Evolutionary conservation across 2,797 vertebrate genomes (phyloP).

Genomic region (Urophycis tenuis): DNA sequence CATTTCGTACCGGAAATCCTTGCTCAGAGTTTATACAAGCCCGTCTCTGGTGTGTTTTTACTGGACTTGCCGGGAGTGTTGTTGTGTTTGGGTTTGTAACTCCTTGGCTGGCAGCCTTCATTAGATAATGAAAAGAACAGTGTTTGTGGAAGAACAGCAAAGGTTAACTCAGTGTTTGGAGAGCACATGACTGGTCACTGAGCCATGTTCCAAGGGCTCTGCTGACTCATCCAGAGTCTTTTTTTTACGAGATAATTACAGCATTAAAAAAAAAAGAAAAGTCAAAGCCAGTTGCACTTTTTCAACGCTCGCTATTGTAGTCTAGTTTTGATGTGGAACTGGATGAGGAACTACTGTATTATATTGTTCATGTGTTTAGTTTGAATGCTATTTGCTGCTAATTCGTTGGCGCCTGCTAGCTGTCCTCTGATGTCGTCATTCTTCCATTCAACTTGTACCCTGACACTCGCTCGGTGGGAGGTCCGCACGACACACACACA

Average conservation of each 20-base stretch:
- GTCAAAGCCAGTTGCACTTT: neutral
- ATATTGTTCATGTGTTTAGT: neutral
- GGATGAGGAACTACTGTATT: neutral
- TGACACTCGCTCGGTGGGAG: constrained; percentile 4
- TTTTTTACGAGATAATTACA: constrained; percentile 6
- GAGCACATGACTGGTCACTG: constrained; percentile 40
- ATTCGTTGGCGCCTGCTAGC: neutral
- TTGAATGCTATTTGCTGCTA: neutral
- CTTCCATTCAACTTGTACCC: neutral
- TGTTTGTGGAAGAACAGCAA: constrained; percentile 49
- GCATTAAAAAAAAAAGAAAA: neutral
- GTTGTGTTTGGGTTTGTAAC: constrained; percentile 47
- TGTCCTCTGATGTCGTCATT: neutral
- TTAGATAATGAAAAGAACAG: constrained; percentile 51
- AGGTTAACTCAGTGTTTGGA: constrained; percentile 55
- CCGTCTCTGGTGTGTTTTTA: constrained; percentile 28
- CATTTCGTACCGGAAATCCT: neutral
- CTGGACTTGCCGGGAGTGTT: constrained; percentile 48
- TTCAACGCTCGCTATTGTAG: neutral
- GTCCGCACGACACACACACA: neutral
- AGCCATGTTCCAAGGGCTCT: constrained; percentile 21
- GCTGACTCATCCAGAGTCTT: constrained; percentile 39
- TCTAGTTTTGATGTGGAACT: neutral
- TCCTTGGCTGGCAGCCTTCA: constrained; percentile 44
- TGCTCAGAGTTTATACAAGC: neutral